A percentile compares a stretch with the other conserved stretches of the same genome.
These are phyloP conservation scores for Zaprionus camerounensis DNA, from an alignment of 1,140 invertebrate species.

Conservation along the genomic window DNA sequence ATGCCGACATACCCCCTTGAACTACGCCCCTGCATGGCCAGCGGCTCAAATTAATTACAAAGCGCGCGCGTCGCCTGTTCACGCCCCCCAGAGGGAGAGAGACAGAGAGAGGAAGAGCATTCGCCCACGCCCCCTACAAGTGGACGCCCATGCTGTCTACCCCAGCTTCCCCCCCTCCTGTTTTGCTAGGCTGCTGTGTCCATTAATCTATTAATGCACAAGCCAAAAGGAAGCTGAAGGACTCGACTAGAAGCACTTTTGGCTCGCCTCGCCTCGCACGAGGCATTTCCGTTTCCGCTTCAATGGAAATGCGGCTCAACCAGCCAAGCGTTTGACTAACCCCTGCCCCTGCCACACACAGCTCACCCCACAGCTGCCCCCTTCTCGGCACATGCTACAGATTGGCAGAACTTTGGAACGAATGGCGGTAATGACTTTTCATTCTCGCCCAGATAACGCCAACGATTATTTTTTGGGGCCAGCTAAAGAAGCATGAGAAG, in stretches of 20 bases:
- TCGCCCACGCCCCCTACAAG: neutral
- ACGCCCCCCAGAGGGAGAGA: conserved; percentile 15
- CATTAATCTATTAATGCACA: conserved; percentile 80
- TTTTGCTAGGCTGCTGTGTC: neutral
- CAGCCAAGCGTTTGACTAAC: conserved; percentile 35
- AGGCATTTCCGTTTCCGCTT: conserved; percentile 80
- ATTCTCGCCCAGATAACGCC: conserved; percentile 80
- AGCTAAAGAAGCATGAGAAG: conserved; percentile 51
- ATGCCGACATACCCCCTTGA: neutral
- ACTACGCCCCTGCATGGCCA: conserved; percentile 8
- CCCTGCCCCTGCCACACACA: neutral
- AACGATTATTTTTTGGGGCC: conserved; percentile 59
- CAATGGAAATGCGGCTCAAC: conserved; percentile 58
- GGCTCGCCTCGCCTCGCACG: conserved; percentile 35
- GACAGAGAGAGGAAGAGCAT: neutral
- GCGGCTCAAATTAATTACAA: conserved; percentile 45
- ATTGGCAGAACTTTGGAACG: conserved; percentile 59
- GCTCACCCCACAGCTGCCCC: neutral
- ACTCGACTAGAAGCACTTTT: conserved; percentile 25
- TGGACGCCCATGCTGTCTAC: conserved; percentile 12
- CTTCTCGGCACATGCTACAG: conserved; percentile 18
- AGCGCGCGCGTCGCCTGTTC: conserved; percentile 32
- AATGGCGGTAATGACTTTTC: conserved; percentile 82
- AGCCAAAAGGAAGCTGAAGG: conserved; percentile 17
- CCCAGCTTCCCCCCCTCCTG: conserved; percentile 8